phyloP scores from a whole-genome alignment of 2,113 vertebrate species.

The Sardina pilchardus region DNA sequence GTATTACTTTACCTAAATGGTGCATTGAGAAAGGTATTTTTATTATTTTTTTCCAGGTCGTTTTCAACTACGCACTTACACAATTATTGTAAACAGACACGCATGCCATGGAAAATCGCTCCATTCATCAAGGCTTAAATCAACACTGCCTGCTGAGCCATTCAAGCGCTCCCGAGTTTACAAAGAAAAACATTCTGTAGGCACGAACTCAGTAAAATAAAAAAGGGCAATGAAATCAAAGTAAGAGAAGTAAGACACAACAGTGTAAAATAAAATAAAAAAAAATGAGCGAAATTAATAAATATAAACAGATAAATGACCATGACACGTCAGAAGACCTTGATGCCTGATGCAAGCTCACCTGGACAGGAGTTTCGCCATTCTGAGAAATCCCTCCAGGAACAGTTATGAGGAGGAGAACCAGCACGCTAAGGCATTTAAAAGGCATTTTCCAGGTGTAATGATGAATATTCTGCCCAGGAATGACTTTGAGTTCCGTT shows the following conservation, averaged over 20 bases:
- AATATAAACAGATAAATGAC: not conserved
- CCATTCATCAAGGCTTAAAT: slow-evolving; percentile 2
- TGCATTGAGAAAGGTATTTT: not conserved
- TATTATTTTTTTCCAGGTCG: not conserved
- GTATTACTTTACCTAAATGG: not conserved
- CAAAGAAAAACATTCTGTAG: not conserved
- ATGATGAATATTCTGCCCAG: slow-evolving; percentile 38
- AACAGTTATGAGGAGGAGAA: slow-evolving; percentile 51
- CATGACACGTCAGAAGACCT: not conserved
- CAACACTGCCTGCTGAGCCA: not conserved
- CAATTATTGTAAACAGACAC: not conserved
- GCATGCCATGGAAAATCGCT: not conserved
- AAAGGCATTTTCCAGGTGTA: slow-evolving; percentile 17
- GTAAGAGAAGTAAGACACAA: not conserved
- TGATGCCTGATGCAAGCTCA: not conserved
- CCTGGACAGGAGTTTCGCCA: slow-evolving; percentile 43
- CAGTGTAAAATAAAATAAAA: not conserved
- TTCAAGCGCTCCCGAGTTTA: not conserved
- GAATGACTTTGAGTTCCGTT: not conserved
- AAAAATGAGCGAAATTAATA: not conserved
- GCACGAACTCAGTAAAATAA: not conserved
- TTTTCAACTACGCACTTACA: not conserved
- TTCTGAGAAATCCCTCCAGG: slow-evolving; percentile 54
- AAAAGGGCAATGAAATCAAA: not conserved
- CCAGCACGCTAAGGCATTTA: slow-evolving; percentile 46